Evolutionary conservation across 1,140 invertebrate species (phyloP).

Genomic region (Drosophila nasuta): DNA sequence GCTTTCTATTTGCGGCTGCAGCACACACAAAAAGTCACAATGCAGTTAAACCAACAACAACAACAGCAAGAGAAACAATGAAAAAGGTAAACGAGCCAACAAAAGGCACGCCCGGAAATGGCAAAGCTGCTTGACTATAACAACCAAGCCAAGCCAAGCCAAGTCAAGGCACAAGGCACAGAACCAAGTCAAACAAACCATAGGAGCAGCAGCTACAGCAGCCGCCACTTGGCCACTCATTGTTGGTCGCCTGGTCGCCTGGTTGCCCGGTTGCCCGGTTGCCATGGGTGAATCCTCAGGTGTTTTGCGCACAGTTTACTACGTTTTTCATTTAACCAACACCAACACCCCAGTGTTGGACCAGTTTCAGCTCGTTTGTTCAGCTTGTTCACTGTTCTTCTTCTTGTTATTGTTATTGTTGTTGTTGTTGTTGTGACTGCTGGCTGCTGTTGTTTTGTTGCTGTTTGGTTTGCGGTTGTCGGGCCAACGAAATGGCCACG

Average conservation of each 20-base stretch:
- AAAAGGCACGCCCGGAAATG: constrained; percentile 80
- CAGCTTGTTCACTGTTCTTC: constrained; percentile 34
- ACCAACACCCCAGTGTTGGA: constrained; percentile 48
- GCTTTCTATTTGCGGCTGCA: constrained; percentile 77
- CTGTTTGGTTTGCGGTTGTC: constrained; percentile 72
- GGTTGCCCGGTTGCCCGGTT: constrained; percentile 58
- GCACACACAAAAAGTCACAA: constrained; percentile 72
- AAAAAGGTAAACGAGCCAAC: constrained; percentile 77
- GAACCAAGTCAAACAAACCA: constrained; percentile 31
- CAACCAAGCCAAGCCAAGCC: constrained; percentile 46
- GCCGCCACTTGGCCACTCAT: constrained; percentile 77
- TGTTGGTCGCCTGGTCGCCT: constrained; percentile 65
- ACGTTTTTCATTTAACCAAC: constrained; percentile 82
- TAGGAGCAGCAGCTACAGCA: constrained; percentile 46
- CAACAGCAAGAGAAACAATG: constrained; percentile 52
- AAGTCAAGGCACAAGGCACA: constrained; percentile 24
- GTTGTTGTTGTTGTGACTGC: constrained; percentile 21
- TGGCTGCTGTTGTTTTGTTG: constrained; percentile 26
- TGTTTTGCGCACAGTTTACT: constrained; percentile 83
- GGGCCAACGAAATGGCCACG: constrained; percentile 45
- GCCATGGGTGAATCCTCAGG: constrained; percentile 83
- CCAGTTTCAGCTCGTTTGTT: constrained; percentile 64
- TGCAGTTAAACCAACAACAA: constrained; percentile 70
- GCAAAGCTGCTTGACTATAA: constrained; percentile 78
- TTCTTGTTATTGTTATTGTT: constrained; percentile 17